Conservation (phyloP, 2,113 vertebrate genomes). For the Pterocles burchelli region DNA sequence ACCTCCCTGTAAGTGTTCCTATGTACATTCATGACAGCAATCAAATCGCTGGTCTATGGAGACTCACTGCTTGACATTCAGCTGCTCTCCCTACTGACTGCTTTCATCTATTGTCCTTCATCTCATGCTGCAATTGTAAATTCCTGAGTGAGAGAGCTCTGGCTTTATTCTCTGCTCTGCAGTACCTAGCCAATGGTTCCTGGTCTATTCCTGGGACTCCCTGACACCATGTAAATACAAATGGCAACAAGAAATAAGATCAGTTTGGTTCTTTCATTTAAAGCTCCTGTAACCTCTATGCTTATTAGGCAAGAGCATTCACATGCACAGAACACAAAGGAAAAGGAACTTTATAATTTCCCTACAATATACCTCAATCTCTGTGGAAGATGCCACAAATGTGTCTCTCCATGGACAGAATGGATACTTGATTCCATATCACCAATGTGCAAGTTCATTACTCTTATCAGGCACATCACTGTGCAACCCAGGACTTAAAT, state of each 20-base stretch:
- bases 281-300: background rate
- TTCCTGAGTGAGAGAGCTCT: background rate
- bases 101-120: background rate
- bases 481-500: background rate
- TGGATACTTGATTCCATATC: background rate
- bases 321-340: background rate
- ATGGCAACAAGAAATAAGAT: background rate
- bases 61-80: background rate
- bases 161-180: background rate
- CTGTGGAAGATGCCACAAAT: background rate
- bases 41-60: background rate
- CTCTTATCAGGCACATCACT: background rate
- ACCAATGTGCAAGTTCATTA: background rate
- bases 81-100: background rate
- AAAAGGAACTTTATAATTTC: background rate
- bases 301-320: background rate
- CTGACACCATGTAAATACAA: background rate
- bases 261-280: background rate
- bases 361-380: rapidly evolving
- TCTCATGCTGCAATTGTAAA: background rate
- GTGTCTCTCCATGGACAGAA: background rate
- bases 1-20: background rate
- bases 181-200: background rate
- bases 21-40: background rate
- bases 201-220: background rate